Evolutionary conservation across 2,888 invertebrate species (phyloP), one percentile per base, ranked within the genome.

Genomic region (Strigamia crassipes): DNA sequence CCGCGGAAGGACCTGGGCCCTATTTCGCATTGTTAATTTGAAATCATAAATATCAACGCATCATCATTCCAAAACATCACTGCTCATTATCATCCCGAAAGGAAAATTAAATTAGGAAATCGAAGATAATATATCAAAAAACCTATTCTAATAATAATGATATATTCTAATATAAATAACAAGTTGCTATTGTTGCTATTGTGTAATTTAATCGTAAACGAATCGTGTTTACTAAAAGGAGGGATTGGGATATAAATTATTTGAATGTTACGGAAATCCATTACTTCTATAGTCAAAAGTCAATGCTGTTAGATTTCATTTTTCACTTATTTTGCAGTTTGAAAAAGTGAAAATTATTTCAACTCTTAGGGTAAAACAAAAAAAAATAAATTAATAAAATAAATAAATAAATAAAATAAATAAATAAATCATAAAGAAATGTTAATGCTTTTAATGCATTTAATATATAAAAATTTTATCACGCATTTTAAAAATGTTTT

Each of bases 1-100:
- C 73, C 73, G 23, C 73, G 73, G 73, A 73, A 73, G 73, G 73
- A 73, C 73, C 73, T 73, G 73, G 73, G 73, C 73, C 73, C 73
- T 31, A 73, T 73, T 73, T 73, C 73, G 73, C 23, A 73, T n/a
- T 73, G n/a, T 73, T 73, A 73, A 27, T 73, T 73, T 73, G n/a
- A 31, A 73, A 73, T 73, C 73, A 73, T 31, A 13, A 73, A 31
- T 73, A 73, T 73, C 73, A 73, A 2, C 4, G n/a, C 31, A 27
- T 73, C 27, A 27, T 73, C 73, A 73, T 73, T 73, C n/a, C 31
- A 6, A 38, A 38, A 13, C n/a, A 66, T 73, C 73, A 73, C 31
- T 73, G 73, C 73, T 73, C 73, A 73, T 73, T 73, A 31, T 73
- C 73, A 73, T 73, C 31, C 73, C 31, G 27, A 31, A 73, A 23